Percentiles rank a stretch among this genome's conserved stretches.
Evolutionary conservation across 2,113 vertebrate species (phyloP).

Genomic region (Puntigrus tetrazona): DNA sequence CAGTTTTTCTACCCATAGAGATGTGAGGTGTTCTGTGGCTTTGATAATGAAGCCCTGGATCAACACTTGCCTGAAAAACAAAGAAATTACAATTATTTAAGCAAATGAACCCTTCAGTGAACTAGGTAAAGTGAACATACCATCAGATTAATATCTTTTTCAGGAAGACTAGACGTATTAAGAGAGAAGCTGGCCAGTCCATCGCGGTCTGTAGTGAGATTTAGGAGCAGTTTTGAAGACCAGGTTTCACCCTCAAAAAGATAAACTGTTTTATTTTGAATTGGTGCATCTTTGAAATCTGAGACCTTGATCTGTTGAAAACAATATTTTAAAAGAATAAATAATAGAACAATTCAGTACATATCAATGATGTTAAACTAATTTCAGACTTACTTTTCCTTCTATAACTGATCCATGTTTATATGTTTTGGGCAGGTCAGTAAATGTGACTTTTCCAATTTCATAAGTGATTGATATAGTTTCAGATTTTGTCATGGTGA

Average conservation of each 20-base stretch:
- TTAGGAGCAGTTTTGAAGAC: constrained; percentile 30
- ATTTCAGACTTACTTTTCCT: constrained; percentile 65
- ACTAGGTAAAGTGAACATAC: constrained; percentile 55
- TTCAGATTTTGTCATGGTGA: constrained; percentile 5
- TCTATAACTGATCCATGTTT: constrained; percentile 49
- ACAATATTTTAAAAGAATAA: not conserved
- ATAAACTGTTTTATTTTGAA: constrained; percentile 57
- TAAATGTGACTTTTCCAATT: constrained; percentile 62
- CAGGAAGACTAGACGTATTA: constrained; percentile 6
- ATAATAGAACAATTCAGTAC: not conserved
- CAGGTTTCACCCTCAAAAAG: constrained; percentile 54
- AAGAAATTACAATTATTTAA: not conserved
- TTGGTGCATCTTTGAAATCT: constrained; percentile 54
- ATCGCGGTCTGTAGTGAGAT: constrained; percentile 67
- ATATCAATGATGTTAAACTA: not conserved
- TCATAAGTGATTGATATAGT: constrained; percentile 16
- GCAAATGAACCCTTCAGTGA: not conserved
- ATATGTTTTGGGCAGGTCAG: constrained; percentile 64
- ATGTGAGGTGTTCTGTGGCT: not conserved
- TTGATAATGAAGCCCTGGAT: fast-evolving
- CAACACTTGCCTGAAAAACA: constrained; percentile 52
- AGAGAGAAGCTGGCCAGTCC: constrained; percentile 68
- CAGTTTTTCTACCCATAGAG: fast-evolving
- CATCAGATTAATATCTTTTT: not conserved
- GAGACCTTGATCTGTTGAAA: constrained; percentile 65